Percentiles rank a stretch among this genome's conserved stretches.
Conservation (phyloP, 2,113 vertebrate genomes). For the Oostethus manadensis region DNA sequence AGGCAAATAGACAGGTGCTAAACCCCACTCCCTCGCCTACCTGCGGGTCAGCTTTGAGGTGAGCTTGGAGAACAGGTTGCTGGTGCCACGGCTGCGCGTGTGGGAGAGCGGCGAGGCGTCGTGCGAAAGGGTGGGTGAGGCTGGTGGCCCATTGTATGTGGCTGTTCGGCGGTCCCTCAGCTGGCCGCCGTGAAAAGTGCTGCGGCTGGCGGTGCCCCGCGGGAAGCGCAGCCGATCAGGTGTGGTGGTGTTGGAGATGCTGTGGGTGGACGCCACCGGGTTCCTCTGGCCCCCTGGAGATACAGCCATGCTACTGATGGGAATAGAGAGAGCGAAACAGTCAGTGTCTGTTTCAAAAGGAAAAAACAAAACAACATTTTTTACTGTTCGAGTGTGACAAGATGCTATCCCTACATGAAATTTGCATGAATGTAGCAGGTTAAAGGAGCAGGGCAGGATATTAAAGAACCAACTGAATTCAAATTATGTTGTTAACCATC, state of each 20-base stretch:
- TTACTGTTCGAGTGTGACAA: not conserved
- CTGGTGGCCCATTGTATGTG: conserved; percentile 93
- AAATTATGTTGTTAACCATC: not conserved
- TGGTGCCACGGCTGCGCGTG: conserved; percentile 88
- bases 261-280: conserved; percentile 92
- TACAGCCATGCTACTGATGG: conserved; percentile 67
- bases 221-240: conserved; percentile 92
- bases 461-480: not conserved
- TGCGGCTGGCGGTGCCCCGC: conserved; percentile 87
- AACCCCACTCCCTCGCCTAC: conserved; percentile 62
- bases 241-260: conserved; percentile 85
- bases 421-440: conserved; percentile 23
- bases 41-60: conserved; percentile 96
- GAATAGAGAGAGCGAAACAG: not conserved
- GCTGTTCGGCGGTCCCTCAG: conserved; percentile 91
- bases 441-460: conserved; percentile 35
- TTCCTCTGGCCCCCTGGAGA: conserved; percentile 83
- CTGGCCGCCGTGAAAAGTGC: conserved; percentile 94
- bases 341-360: conserved; percentile 16
- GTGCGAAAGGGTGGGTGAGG: conserved; percentile 90
- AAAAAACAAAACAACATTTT: not conserved
- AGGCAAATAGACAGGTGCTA: no score
- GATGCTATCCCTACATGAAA: conserved; percentile 22
- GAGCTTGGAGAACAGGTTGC: conserved; percentile 94
- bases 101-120: conserved; percentile 88